Conservation (phyloP, 2,113 vertebrate genomes). For the Spermophilus dauricus region DNA sequence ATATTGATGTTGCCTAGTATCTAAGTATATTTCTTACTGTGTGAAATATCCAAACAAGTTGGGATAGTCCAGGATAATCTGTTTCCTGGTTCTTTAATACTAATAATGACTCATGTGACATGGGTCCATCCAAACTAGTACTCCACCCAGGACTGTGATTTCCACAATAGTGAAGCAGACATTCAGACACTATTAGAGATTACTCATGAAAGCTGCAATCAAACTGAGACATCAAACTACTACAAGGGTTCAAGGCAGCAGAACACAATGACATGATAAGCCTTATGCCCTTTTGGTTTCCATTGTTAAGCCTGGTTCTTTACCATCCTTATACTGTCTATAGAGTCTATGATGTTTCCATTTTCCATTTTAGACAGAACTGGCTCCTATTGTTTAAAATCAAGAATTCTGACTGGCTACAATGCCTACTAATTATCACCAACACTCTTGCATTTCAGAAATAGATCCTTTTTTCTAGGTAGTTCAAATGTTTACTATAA, state of each 20-base stretch:
- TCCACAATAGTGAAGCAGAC: not conserved
- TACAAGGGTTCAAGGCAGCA: not conserved
- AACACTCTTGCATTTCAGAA: constrained; percentile 28
- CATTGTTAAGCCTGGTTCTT: not conserved
- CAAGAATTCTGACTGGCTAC: constrained; percentile 14
- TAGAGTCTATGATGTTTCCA: not conserved
- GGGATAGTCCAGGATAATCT: not conserved
- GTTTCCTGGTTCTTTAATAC: not conserved
- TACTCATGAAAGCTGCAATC: not conserved
- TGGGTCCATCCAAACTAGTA: not conserved
- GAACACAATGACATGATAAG: not conserved
- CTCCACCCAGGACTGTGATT: not conserved
- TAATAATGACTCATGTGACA: not conserved
- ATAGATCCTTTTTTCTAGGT: constrained; percentile 20
- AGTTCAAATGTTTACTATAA: constrained; percentile 36
- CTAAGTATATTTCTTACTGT: not conserved
- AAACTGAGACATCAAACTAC: not conserved
- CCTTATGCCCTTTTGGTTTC: not conserved
- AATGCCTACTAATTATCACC: not conserved
- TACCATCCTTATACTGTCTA: not conserved
- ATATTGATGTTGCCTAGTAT: not conserved
- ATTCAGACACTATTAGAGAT: not conserved
- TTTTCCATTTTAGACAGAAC: not conserved
- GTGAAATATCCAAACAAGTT: not conserved
- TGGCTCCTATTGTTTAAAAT: not conserved